Evolutionary conservation across 2,113 vertebrate species (phyloP).

Genomic region (Solea solea): DNA sequence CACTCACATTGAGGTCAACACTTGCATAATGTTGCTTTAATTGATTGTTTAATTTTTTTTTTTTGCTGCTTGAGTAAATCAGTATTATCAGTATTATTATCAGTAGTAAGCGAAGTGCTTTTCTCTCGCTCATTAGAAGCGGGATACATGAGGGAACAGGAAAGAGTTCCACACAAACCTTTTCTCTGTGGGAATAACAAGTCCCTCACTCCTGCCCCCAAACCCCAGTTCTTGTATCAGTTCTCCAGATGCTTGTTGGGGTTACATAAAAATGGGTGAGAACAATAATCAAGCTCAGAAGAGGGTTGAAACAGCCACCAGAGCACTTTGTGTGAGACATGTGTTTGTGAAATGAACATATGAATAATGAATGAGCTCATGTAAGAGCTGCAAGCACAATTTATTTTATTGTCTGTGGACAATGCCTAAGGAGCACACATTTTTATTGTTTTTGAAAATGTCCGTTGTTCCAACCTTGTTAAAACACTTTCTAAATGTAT

Average conservation of each 20-base stretch:
- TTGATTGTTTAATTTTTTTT: no score
- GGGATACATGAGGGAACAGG: no score
- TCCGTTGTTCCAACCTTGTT: slow-evolving; percentile 18
- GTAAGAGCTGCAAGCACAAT: slow-evolving; percentile 20
- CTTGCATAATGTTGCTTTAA: no score
- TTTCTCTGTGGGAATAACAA: slow-evolving; percentile 1
- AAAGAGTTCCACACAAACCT: no score
- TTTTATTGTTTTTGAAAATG: slow-evolving; percentile 13
- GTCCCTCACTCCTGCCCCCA: not conserved
- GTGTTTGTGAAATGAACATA: not conserved
- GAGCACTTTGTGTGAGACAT: slow-evolving; percentile 16
- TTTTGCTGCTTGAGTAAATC: no score
- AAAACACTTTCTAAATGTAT: slow-evolving; percentile 8
- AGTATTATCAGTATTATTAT: no score
- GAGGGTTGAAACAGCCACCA: slow-evolving; percentile 15
- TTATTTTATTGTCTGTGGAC: not conserved
- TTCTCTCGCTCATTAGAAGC: no score
- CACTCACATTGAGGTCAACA: no score
- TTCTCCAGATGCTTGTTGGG: slow-evolving; percentile 26
- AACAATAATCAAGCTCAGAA: slow-evolving; percentile 24
- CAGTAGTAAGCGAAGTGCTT: no score
- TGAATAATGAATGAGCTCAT: slow-evolving; percentile 22
- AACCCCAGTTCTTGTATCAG: not conserved
- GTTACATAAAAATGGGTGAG: slow-evolving; percentile 19
- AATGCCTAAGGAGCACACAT: not conserved